Percentiles rank a stretch among this genome's conserved stretches.
phyloP scores from a whole-genome alignment of 2,888 invertebrate species.

The Drosophila silvestris region DNA sequence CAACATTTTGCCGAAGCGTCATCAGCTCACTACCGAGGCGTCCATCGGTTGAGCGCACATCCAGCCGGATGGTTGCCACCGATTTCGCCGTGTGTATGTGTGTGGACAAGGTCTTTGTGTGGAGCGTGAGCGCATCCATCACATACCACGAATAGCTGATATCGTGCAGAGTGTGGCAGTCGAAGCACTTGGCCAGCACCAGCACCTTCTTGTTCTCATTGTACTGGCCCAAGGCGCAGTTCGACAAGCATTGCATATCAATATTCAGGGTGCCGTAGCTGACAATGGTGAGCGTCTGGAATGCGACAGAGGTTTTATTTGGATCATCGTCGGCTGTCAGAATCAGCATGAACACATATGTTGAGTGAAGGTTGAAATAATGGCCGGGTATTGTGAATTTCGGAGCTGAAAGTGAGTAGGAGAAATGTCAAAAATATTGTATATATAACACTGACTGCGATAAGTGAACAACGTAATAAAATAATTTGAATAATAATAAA shows the following conservation, averaged over 20 bases:
- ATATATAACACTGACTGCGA: background rate
- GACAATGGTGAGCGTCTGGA: constrained; percentile 35
- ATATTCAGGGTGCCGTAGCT: constrained; percentile 12
- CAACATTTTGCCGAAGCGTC: background rate
- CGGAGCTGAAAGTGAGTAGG: constrained; percentile 8
- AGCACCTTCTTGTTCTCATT: constrained; percentile 24
- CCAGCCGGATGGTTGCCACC: constrained; percentile 5
- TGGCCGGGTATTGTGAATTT: constrained; percentile 21
- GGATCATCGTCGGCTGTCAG: constrained; percentile 50
- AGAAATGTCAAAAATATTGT: background rate
- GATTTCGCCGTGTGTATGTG: constrained; percentile 4
- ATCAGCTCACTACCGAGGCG: constrained; percentile 10
- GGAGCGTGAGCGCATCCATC: background rate
- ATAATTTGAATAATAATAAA: background rate
- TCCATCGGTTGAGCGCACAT: background rate
- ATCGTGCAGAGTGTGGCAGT: constrained; percentile 24
- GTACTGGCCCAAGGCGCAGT: constrained; percentile 35
- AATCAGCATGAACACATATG: constrained; percentile 37
- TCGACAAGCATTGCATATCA: constrained; percentile 34
- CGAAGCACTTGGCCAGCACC: constrained; percentile 23
- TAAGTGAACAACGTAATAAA: background rate
- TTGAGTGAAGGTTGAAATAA: background rate
- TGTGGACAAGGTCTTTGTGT: background rate
- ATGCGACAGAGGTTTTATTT: background rate
- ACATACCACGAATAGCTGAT: constrained; percentile 41